Base-by-base conservation (phyloP, 2,113 vertebrate genomes). In the Tricholaema leucomelas region DNA sequence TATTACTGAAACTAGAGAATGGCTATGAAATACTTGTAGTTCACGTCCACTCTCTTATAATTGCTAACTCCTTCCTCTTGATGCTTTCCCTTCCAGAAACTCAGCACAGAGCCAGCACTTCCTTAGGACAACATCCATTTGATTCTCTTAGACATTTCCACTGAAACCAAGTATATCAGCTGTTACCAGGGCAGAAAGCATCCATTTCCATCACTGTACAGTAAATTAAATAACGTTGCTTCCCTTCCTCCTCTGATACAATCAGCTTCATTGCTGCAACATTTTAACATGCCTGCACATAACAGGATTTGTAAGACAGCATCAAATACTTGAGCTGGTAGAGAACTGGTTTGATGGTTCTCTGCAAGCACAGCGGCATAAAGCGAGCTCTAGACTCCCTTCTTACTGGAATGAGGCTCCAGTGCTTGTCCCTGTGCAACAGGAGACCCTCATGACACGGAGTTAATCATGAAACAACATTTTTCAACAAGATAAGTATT, bases 1-100 rank as follows among this genome's bases (percentile, higher is more conserved):
- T 42, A 33, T 28, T 83, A 86, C 59, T 88, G 93, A 96, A 97
- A 97, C 36, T 25, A 50, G 88, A 95, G 74, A 84, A 79, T 64
- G 67, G 52, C 70, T 88, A 64, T 40, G 82, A 85, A 95, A 48
- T 60, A 94, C 52, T 81, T 83, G 35, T 55, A 55, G 50, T 79
- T 92, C 70, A 91, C 38, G 73, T 90, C 64, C 88, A 63, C 70
- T 84, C 71, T 75, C 48, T 86, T 69, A 59, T 2, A 76, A 59
- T 56, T 86, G 65, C 52, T 61, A 84, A 65, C 72, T 92, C 66
- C 28, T 65, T 28, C 9, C 63, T n/a, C 23, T 55, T 70, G 31
- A 24, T 71, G 73, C 64, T 72, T 79, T 84, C 20, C 46, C 59
- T 81, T 85, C 33, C 69, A 90, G 76, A 93, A 95, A 95, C 80